Base-by-base conservation (phyloP, 2,113 vertebrate genomes). In the Gobio gobio region DNA sequence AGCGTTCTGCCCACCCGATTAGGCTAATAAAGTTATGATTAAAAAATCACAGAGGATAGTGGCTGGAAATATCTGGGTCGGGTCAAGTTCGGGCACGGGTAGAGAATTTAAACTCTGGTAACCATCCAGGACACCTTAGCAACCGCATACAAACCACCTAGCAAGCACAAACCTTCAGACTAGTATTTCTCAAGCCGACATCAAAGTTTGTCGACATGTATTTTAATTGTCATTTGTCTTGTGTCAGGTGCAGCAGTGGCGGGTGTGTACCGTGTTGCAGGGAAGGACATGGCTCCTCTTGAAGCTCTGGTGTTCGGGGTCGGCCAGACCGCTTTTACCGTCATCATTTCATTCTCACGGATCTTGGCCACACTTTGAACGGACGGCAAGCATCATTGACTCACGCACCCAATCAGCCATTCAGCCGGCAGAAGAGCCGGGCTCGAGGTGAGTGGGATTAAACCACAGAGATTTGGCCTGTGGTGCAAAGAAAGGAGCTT, bases 221-320 rank as follows among this genome's bases (percentile, higher is more conserved):
- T 81, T 24, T 36, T 72, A 78, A 85, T 63, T 83, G 45, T 51
- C 36, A 64, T 79, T 18, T 5, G 3, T 33, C 1, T 51, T 76
- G 45, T 83, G 76, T 72, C 88, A 99, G 98, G 98, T 92, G 97
- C 97, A 1, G 97, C 97, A 0, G 97, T 99, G 51, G 98, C 98
- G 0, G 97, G 97, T 51, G 98, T 99, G 90, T 99, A 99, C 95
- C 94, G 97, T 36, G 97, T 98, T 2, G 97, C 98, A 0, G 98
- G 98, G 76, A 99, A 99, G 93, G 97, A 96, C 91, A 99, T 99
- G 98, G 96, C 96, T 68, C 98, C 98, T 0, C 90, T 99, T 89
- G 96, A 99, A 94, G 97, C 98, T 1, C 95, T 99, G 92, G 96
- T 99, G 61, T 97, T 98, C 84, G 98, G 98, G 3, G 94, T 97